Evolutionary conservation across 2,797 vertebrate species (phyloP), one percentile per base, ranked within the genome.

Genomic region (Xenentodon cancila): DNA sequence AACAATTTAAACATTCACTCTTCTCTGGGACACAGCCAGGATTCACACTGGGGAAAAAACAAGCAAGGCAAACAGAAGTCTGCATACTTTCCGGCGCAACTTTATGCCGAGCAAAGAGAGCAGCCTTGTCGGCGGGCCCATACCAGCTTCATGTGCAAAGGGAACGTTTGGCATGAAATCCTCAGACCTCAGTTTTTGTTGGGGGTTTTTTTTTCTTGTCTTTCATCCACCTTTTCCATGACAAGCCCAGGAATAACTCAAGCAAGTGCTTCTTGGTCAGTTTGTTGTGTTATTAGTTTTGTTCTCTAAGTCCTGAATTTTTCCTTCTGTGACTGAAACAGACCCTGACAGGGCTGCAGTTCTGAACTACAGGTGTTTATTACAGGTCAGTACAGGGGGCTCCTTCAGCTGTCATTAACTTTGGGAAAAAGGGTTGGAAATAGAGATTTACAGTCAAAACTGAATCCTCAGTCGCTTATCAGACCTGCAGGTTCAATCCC

Each of bases 1-100:
- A 79, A 90, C 84, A 88, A 67, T 87, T 84, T 73, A 64, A 83
- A 84, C 85, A 87, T 90, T 90, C 81, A 84, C 20, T 79, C 49
- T 58, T 48, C 83, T 80, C 74, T 87, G 81, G 77, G 73, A 32
- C 67, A 47, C 32, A 5, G 81, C 84, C 79, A 86, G 73, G 69
- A 71, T 73, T 79, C 78, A 89, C 65, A 64, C 75, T 75, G 70
- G 55, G 49, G 75, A 69, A 37, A 37, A 37, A 37, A 32, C 76
- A 56, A 53, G 43, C 69, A 46, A 45, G 79, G 81, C 75, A 92
- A 90, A 91, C 85, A 84, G 46, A 73, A 48, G 59, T 32, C 75
- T 76, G 55, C 81, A 83, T 82, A 86, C 44, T 80, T 84, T 88
- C 64, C 45, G 11, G 25, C 45, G 43, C 43, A 40, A 70, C 44